Evolutionary conservation across 2,888 invertebrate genomes (phyloP), one percentile per base, ranked within the genome.

Genomic region (Nemotelus pantherinus): DNA sequence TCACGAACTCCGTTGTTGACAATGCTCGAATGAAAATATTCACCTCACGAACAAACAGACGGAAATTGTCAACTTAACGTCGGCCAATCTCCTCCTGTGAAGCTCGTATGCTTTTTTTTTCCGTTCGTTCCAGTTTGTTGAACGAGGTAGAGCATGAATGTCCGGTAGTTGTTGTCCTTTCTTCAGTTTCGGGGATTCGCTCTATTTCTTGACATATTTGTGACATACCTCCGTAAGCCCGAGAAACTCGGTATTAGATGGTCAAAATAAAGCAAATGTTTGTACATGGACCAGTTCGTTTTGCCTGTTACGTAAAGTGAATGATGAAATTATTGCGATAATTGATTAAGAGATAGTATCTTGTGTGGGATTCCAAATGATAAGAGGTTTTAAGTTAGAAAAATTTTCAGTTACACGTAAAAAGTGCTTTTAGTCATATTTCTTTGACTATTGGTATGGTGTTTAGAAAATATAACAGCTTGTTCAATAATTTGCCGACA

Each of bases 41-140:
- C 80, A 79, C 79, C 80, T 80, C 80, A 80, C 79, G 80, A 78
- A 80, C 77, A 78, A 79, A 76, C 79, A 80, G 78, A 77, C 78
- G 78, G 78, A 80, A 80, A 80, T 80, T 80, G 79, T 80, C 79
- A 79, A 79, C 78, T 80, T 80, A 70, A 77, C 68, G 70, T 77
- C 60, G 77, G 60, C 77, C 68, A 77, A 76, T 64, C 44, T 57
- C 48, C 25, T 25, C 47, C 39, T 57, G 58, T 68, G 48, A 75
- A 57, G 58, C 58, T 57, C 41, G 58, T 67, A n/a, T 45, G 25
- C 25, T 64, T 6, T 9, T 44, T 9, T 44, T 76, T 76, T 76
- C 68, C n/a, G 10, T 70, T 50, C 50, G 60, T 77, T 67, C 57
- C 68, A 45, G 47, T 76, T 70, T 68, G 47, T 67, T 76, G 60